Base-by-base conservation (phyloP, 2,888 invertebrate species). In the Drosophila picticornis region DNA sequence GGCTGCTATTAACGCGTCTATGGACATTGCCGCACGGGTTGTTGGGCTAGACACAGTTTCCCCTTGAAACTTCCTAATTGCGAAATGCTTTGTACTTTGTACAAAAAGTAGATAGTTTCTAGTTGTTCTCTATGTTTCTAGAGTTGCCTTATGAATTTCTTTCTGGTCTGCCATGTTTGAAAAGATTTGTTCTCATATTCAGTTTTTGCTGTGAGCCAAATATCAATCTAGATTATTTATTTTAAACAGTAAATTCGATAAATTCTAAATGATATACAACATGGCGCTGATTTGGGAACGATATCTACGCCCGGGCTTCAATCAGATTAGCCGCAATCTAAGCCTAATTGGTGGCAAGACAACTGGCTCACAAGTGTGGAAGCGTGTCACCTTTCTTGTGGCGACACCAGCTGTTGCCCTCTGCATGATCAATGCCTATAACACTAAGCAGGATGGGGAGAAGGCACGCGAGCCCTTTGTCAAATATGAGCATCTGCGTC, bases 351-450 rank as follows among this genome's bases (percentile, higher is more conserved):
- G 40, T 29, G 56, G 61, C 38, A 58, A 55, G 11, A 16, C 36
- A 10, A 56, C 25, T 1, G 96, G 95, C 57, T 94, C 94, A 88
- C 94, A 95, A 80, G 88, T 96, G 72, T 98, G 98, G 98, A 96
- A 94, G 92, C 96, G 95, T 65, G 88, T 98, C 78, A 94, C 96
- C 0, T 94, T 95, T 90, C 95, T 97, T 72, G 96, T 97, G 25
- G 97, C 96, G 13, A 82, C 96, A n/a, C 98, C 98, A 0, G 95
- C 96, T 13, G 94, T 97, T 48, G 94, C 92, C 55, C 93, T 97
- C 29, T 96, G 96, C 84, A 96, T 95, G 94, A 88, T 96, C 63
- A 97, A 97, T 91, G 95, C 95, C 13, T 96, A 61, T 83, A 91
- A 96, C 63, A 25, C 11, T 0, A 55, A 16, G 13, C 27, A n/a